Evolutionary conservation across 2,888 invertebrate species (phyloP), one percentile per base, ranked within the genome.

Genomic region (Trypoxylon attenuatum): DNA sequence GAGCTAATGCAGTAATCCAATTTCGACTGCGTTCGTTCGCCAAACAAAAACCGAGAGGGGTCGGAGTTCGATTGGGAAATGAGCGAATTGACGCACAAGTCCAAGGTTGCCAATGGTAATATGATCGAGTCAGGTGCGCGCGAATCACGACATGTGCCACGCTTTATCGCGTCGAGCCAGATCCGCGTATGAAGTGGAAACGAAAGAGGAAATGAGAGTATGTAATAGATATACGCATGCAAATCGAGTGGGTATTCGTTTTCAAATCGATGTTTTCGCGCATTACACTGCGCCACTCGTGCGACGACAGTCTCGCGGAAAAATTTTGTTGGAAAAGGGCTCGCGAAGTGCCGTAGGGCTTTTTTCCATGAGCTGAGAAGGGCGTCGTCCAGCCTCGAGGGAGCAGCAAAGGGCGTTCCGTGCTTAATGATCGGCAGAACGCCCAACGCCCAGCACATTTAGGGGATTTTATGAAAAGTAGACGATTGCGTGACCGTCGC

Each of bases 181-280:
- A 39, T 29, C 6, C 39, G 53, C 53, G 47, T 63, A 55, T 75
- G 42, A 33, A 51, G 13, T 46, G 27, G 45, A n/a, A 1, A 5
- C 38, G 15, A 5, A 18, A 49, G 2, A 45, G 39, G 21, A 15
- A 29, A 6, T 2, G 38, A 8, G 23, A 39, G 25, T 3, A 21
- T 18, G 8, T 16, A 2, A 25, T 33, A 39, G 55, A 22, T 10
- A 41, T 57, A 59, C 57, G 51, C 46, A 69, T 69, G 72, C 64
- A 63, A 66, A 72, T 72, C 41, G 42, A 22, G 15, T 69, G 62
- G 70, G 73, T 67, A 73, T 70, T 41, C n/a, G 70, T 60, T 73
- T 73, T 70, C 53, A 56, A 73, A 73, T 67, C 73, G 70, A 70
- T 70, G 73, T 73, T 70, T 56, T 69, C 60, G 38, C 64, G 45